Conservation (phyloP, 2,888 invertebrate species). For the Neoaliturus tenellus region DNA sequence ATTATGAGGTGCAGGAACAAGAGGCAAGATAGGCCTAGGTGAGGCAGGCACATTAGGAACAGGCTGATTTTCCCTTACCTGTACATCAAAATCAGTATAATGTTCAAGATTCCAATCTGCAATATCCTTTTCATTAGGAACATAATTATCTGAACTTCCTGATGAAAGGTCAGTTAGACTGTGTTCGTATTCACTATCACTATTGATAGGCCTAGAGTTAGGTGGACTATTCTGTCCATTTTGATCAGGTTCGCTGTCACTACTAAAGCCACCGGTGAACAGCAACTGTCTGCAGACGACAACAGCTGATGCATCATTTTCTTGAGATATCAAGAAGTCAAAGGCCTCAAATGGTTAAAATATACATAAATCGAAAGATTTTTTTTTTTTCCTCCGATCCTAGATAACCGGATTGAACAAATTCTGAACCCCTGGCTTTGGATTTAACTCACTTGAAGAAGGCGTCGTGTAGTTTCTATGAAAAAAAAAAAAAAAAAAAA, state of each 20-base stretch:
- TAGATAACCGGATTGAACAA: too few relatives aligned
- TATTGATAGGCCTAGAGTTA: not conserved
- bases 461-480: constrained; percentile 99
- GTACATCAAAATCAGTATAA: not conserved
- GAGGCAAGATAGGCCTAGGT: not conserved
- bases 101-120: not conserved
- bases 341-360: too few relatives aligned
- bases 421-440: too few relatives aligned
- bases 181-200: not conserved
- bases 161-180: constrained; percentile 10
- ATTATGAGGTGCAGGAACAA: too few relatives aligned
- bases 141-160: not conserved
- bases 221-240: too few relatives aligned
- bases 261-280: not conserved
- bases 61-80: not conserved
- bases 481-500: too few relatives aligned
- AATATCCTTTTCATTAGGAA: not conserved
- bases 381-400: too few relatives aligned
- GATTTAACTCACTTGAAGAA: constrained; percentile 95
- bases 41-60: not conserved
- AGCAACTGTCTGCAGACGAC: not conserved
- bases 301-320: too few relatives aligned
- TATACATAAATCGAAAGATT: too few relatives aligned
- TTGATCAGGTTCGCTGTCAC: constrained; percentile 2
- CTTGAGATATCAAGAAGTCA: too few relatives aligned